Evolutionary conservation across 37 sponge, comb jelly and placozoan species (phyloP).

Genomic region (Aphrocallistes beatrix): DNA sequence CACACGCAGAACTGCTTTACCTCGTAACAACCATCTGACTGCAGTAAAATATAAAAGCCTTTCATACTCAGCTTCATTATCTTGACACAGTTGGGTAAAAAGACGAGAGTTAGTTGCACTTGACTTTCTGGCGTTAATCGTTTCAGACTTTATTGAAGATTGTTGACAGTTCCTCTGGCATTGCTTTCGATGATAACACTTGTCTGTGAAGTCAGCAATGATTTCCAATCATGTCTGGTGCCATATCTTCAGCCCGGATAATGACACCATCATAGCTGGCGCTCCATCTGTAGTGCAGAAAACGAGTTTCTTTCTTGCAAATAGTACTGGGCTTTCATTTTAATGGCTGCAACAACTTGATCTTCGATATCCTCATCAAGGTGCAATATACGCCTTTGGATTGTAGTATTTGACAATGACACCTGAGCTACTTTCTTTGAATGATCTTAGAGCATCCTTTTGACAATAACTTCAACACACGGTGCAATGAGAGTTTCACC

Average conservation of each 20-base stretch:
- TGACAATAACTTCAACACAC: not conserved
- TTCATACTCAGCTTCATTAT: not conserved
- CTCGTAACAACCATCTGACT: slow-evolving; percentile 13
- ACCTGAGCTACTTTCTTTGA: not conserved
- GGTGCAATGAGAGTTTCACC: slow-evolving; percentile 1
- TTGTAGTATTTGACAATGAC: slow-evolving; percentile 4
- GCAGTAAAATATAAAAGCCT: not conserved
- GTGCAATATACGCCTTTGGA: not conserved
- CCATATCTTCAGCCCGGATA: not conserved
- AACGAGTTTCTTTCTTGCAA: not conserved
- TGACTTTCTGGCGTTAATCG: not conserved
- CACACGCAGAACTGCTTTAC: not conserved
- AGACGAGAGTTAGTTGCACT: slow-evolving; percentile 17
- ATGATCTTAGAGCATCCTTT: not conserved
- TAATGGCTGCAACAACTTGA: not conserved
- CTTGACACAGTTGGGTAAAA: too few relatives aligned
- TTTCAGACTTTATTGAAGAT: not conserved
- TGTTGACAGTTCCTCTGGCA: not conserved
- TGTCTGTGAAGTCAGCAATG: slow-evolving; percentile 1
- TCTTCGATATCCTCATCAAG: not conserved
- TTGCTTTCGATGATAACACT: slow-evolving; percentile 6
- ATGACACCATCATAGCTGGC: slow-evolving; percentile 11
- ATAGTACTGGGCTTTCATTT: too few relatives aligned
- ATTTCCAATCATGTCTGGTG: not conserved
- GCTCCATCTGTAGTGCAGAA: slow-evolving; percentile 13